These are phyloP conservation scores for Grallaria varia DNA, from an alignment of 2,113 vertebrate genomes.

Conservation along the genomic window DNA sequence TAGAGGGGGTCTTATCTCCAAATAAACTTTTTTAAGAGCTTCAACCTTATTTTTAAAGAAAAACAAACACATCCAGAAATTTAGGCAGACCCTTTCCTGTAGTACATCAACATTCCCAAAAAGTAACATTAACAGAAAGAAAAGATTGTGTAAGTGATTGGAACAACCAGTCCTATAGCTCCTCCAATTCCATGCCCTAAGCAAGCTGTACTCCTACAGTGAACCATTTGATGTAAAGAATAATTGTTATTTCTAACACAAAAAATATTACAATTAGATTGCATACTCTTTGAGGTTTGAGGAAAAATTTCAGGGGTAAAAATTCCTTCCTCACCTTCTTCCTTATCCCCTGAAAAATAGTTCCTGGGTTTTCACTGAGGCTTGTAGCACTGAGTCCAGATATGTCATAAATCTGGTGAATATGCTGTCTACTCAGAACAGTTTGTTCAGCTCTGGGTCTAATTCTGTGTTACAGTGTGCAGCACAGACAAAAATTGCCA, in stretches of 20 bases:
- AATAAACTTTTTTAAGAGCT: conserved; percentile 9
- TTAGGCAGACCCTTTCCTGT: background rate
- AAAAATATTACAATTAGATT: background rate
- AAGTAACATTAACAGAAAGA: background rate
- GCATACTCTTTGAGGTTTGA: background rate
- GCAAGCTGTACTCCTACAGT: background rate
- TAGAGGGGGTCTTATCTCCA: conserved; percentile 15
- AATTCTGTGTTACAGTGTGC: background rate
- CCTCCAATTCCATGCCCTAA: background rate
- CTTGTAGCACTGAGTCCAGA: background rate
- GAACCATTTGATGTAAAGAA: background rate
- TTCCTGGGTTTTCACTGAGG: background rate
- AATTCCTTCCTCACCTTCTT: background rate
- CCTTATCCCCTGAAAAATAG: background rate
- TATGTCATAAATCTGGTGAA: background rate
- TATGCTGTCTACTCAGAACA: background rate
- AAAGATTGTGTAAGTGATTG: background rate
- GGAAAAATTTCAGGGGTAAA: background rate
- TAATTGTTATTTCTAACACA: background rate
- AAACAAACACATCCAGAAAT: background rate
- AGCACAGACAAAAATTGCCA: background rate
- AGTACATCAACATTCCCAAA: background rate
- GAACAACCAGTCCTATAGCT: background rate
- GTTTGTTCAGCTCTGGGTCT: background rate
- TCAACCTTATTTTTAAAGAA: background rate